phyloP scores from a whole-genome alignment of 2,113 vertebrate species.

The Etia nguti region DNA sequence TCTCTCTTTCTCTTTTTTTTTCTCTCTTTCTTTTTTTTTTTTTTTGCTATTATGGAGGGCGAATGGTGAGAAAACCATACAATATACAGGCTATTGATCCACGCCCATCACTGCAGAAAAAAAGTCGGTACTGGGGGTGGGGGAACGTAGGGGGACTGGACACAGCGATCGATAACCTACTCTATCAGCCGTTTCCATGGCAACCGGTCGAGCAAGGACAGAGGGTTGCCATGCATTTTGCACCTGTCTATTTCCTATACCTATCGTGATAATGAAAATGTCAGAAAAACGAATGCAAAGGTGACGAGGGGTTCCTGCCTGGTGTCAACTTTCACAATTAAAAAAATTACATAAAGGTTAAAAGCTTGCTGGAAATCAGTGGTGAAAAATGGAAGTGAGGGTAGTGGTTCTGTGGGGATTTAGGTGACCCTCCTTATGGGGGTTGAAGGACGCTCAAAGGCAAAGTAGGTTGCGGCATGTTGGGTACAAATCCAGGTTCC shows the following conservation, averaged over 20 bases:
- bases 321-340: constrained; percentile 53
- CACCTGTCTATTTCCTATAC: constrained; percentile 70
- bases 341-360: constrained; percentile 62
- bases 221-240: constrained; percentile 75
- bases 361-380: constrained; percentile 6
- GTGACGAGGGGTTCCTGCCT: constrained; percentile 19
- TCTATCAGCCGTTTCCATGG: constrained; percentile 84
- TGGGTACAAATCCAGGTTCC: background rate
- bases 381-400: constrained; percentile 19
- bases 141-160: constrained; percentile 67
- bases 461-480: constrained; percentile 6
- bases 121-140: constrained; percentile 71
- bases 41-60: constrained; percentile 65
- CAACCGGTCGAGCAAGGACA: constrained; percentile 76
- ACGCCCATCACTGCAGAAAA: constrained; percentile 79
- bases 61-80: constrained; percentile 73
- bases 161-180: constrained; percentile 81
- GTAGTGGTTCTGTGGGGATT: background rate
- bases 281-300: constrained; percentile 60
- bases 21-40: background rate
- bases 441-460: constrained; percentile 46
- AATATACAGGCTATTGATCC: constrained; percentile 80
- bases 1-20: no score
- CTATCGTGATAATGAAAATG: constrained; percentile 71
- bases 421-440: constrained; percentile 18